Base-by-base conservation (phyloP, 2,797 vertebrate species). In the Apodemus agrarius region DNA sequence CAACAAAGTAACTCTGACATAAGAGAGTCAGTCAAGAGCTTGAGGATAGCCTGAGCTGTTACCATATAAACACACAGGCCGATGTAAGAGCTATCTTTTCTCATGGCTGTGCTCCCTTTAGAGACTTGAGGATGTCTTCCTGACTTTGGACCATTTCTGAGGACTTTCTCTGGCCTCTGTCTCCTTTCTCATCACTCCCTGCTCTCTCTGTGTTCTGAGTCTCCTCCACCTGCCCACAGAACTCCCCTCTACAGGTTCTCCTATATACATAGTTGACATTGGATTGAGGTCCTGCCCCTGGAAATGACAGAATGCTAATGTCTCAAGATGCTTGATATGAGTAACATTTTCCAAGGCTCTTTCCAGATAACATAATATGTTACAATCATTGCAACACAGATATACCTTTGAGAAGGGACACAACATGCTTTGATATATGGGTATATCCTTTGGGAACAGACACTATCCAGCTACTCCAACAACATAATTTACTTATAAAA, bases 401-500 rank as follows among this genome's bases (percentile, higher is more conserved):
- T 17, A 5, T 67, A 19, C 24, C 91, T 81, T 65, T 72, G 5
- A 31, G 37, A 17, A 29, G 63, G 37, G 26, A 65, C 29, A 65
- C 63, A 67, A 31, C 63, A 67, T 67, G 29, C 63, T 31, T 31
- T 31, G 29, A 8, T 24, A 85, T 34, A 22, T 61, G 52, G 29
- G 46, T 13, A 7, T 61, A 22, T 52, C 24, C 87, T 95, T 81
- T 74, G 6, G n/a, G 31, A 26, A 29, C 1, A 26, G 40, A 8
- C 72, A 63, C 26, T 83, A 61, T 69, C 82, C 92, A 46, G 37
- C 12, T 16, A 22, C 6, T 78, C 24, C 19, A 46, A 93, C 5
- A 49, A 96, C 21, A 59, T 1, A 49, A 7, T 75, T 90, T 93
- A 61, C 89, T 90, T 95, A 43, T 96, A n/a, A n/a, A n/a, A n/a